These are phyloP conservation scores for Metridium senile DNA, from an alignment of 92 coral and sea anemone genomes.

Conservation along the genomic window DNA sequence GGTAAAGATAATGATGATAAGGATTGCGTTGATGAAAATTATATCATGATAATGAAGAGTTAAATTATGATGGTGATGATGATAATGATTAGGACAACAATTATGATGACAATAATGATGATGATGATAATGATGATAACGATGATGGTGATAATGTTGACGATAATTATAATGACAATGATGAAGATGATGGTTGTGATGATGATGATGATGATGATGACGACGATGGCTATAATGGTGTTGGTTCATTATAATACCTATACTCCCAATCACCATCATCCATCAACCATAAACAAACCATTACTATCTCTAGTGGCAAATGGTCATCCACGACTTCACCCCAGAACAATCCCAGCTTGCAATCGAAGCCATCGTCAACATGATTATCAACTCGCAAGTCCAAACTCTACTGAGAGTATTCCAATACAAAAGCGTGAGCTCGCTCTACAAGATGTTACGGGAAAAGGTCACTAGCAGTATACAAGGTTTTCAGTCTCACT, in stretches of 20 bases:
- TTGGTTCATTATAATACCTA: too few species aligned
- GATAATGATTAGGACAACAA: too few species aligned
- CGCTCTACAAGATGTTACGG: slow-evolving; percentile 95
- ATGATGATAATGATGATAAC: neutral
- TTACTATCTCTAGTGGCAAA: slow-evolving; percentile 85
- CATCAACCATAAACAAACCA: neutral
- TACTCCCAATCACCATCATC: neutral
- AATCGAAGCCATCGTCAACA: slow-evolving; percentile 93
- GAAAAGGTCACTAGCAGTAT: slow-evolving; percentile 89
- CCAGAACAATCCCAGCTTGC: slow-evolving; percentile 81
- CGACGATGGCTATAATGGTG: too few species aligned
- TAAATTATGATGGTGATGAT: neutral
- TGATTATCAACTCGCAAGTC: slow-evolving; percentile 94
- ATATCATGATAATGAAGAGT: neutral
- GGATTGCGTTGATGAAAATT: neutral
- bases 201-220: neutral
- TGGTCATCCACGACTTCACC: slow-evolving; percentile 93
- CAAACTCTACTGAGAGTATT: slow-evolving; percentile 89
- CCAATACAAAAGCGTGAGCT: slow-evolving; percentile 97
- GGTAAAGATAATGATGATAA: neutral
- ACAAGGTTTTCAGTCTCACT: slow-evolving; percentile 83
- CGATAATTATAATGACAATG: neutral
- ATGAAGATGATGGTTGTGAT: too few species aligned
- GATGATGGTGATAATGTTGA: neutral
- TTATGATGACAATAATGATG: neutral